A percentile compares a stretch with the other conserved stretches of the same genome.
Conservation (phyloP, 2,888 invertebrate species). For the Sussaba pulchella region DNA sequence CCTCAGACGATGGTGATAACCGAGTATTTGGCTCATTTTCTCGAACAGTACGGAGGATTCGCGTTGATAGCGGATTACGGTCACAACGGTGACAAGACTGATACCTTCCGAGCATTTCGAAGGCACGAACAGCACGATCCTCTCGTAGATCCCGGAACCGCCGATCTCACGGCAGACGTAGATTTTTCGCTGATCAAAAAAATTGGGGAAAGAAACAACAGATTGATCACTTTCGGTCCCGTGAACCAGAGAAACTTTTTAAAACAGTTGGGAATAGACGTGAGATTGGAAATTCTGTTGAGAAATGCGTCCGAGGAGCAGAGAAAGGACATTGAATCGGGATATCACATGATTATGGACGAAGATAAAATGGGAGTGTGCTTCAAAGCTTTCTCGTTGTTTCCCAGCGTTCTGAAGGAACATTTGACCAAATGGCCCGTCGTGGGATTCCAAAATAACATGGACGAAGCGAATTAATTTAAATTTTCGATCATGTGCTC, state of each 20-base stretch:
- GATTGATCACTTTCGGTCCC: constrained; percentile 92
- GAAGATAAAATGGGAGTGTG: constrained; percentile 95
- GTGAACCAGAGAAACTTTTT: constrained; percentile 94
- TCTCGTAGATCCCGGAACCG: constrained; percentile 92
- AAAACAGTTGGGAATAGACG: constrained; percentile 91
- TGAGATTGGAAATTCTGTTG: constrained; percentile 89
- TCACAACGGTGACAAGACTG: constrained; percentile 93
- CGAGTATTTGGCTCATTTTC: constrained; percentile 89
- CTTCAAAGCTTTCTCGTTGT: constrained; percentile 95
- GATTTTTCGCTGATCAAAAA: constrained; percentile 93
- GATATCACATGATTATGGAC: constrained; percentile 94
- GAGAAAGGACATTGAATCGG: constrained; percentile 88
- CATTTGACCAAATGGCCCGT: constrained; percentile 90
- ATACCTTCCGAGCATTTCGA: constrained; percentile 96
- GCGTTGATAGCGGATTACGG: constrained; percentile 98
- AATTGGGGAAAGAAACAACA: constrained; percentile 86
- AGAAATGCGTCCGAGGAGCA: constrained; percentile 86
- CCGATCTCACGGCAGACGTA: constrained; percentile 99
- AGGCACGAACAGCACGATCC: constrained; percentile 95
- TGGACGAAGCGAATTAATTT: background rate
- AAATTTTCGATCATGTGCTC: background rate
- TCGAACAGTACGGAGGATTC: constrained; percentile 92
- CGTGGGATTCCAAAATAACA: constrained; percentile 87
- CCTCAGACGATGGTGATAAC: constrained; percentile 90
- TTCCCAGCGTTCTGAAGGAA: constrained; percentile 90